Percentiles rank a stretch among this genome's conserved stretches.
These are phyloP conservation scores for Salmo trutta DNA, from an alignment of 2,797 vertebrate genomes.

Conservation along the genomic window DNA sequence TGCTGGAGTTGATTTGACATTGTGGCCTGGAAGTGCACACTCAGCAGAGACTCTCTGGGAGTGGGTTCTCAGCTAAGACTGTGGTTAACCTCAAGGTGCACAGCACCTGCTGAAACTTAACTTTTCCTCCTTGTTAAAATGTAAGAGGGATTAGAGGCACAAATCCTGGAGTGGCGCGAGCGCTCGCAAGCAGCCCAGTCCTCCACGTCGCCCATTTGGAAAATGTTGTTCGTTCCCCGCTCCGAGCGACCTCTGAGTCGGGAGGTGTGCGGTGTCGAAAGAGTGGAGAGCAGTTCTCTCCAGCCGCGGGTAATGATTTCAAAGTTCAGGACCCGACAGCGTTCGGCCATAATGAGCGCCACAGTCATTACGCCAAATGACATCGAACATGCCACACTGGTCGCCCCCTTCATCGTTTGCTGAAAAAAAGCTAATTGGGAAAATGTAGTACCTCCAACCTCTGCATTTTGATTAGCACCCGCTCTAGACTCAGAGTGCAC, in stretches of 20 bases:
- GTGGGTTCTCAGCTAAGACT: not conserved
- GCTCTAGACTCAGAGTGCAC: not conserved
- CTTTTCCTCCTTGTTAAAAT: constrained; percentile 13
- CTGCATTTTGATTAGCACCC: constrained; percentile 19
- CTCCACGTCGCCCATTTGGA: not conserved
- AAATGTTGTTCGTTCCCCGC: not conserved
- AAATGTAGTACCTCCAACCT: not conserved
- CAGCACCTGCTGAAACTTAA: constrained; percentile 12
- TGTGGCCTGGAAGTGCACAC: not conserved
- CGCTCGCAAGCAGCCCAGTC: not conserved
- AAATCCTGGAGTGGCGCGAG: not conserved
- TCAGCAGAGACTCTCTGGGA: not conserved
- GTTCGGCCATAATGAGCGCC: constrained; percentile 61
- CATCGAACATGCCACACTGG: not conserved
- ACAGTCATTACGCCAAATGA: constrained; percentile 40
- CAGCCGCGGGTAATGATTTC: constrained; percentile 53
- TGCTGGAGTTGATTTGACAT: not conserved
- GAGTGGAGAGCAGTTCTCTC: constrained; percentile 31
- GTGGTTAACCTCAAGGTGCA: not conserved
- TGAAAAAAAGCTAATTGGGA: not conserved
- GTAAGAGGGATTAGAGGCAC: not conserved
- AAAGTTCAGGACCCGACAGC: constrained; percentile 49
- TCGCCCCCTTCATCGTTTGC: not conserved
- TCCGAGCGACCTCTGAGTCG: constrained; percentile 45
- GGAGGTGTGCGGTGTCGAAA: not conserved